Percentiles rank a stretch among this genome's conserved stretches.
These are phyloP conservation scores for Synchiropus splendidus DNA, from an alignment of 2,113 vertebrate species.

Conservation along the genomic window DNA sequence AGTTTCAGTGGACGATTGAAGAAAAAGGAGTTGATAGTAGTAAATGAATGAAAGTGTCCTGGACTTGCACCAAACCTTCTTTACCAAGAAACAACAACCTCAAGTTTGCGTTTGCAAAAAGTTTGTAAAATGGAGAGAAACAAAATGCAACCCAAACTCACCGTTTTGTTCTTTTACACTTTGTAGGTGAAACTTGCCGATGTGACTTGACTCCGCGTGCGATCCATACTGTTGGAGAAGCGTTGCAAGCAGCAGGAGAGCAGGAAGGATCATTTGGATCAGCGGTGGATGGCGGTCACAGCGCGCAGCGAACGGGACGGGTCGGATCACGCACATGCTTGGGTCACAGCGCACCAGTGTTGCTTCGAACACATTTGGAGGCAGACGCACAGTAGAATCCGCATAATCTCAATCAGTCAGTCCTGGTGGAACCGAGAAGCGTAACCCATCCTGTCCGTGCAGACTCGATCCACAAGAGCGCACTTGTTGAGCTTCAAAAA, in stretches of 20 bases:
- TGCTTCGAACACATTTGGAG: slow-evolving; percentile 74
- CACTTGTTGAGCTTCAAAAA: background rate
- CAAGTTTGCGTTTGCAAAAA: too few species aligned
- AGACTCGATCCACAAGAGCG: background rate
- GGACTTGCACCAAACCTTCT: too few species aligned
- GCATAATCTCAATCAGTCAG: slow-evolving; percentile 78
- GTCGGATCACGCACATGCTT: slow-evolving; percentile 71
- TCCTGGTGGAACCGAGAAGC: slow-evolving; percentile 32
- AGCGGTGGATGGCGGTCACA: slow-evolving; percentile 52
- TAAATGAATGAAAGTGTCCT: too few species aligned
- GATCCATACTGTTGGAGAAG: slow-evolving; percentile 78
- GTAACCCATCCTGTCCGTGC: slow-evolving; percentile 38
- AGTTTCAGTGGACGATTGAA: too few species aligned
- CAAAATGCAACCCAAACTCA: slow-evolving; percentile 43
- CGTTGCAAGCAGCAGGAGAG: slow-evolving; percentile 81
- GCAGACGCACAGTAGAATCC: slow-evolving; percentile 76
- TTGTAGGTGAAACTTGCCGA: slow-evolving; percentile 79
- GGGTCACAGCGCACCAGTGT: slow-evolving; percentile 71
- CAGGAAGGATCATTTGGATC: slow-evolving; percentile 94
- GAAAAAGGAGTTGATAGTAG: too few species aligned
- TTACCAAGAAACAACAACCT: too few species aligned
- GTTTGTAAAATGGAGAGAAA: background rate
- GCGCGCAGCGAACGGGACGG: slow-evolving; percentile 60
- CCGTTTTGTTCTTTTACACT: slow-evolving; percentile 89
- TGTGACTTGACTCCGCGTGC: slow-evolving; percentile 80